Base-by-base conservation (phyloP, 2,113 vertebrate genomes). In the Corvus hawaiiensis region DNA sequence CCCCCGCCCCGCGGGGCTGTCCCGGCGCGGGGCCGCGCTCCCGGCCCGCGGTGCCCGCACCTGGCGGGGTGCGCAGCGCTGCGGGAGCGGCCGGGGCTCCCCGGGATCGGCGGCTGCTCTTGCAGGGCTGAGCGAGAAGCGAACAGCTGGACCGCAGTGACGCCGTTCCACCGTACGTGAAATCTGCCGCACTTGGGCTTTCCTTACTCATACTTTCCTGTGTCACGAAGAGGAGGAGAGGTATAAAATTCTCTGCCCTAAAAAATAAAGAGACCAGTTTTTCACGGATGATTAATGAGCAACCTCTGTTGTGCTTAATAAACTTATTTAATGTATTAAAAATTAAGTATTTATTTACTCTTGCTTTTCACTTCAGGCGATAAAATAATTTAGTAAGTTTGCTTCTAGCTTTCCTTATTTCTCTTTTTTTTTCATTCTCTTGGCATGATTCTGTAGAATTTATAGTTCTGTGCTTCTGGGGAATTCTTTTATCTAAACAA, bases 1-100 rank as follows among this genome's bases (percentile, higher is more conserved):
- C 20, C 20, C 20, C 46, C 46, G 46, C 19, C 61, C 64, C 39
- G 46, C 94, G 98, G 83, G 92, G 54, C 54, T 61, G 44, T 39
- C 73, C 43, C 27, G 27, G 74, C 21, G 24, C 35, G n/a, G 43
- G 21, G 46, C 75, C 35, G n/a, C 46, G 48, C 32, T 64, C 49
- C 33, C 27, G 41, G 63, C 20, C 51, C 52, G 78, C 22, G 0
- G 6, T 2, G 54, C 66, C 20, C 44, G 79, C 64, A 82, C 79
- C 79, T 83, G 80, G 32, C 66, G 67, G 44, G 52, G 54, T 33
- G 7, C 33, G 33, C 33, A 6, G 61, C 62, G 33, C 76, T 24
- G 61, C 59, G 19, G 76, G 30, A 8, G 39, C 26, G 4, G 21
- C 30, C 54, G 30, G 13, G 19, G 46, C 44, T 49, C 64, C 4